Evolutionary conservation across 1,140 invertebrate species (phyloP).

Genomic region (Pararge aegeria): DNA sequence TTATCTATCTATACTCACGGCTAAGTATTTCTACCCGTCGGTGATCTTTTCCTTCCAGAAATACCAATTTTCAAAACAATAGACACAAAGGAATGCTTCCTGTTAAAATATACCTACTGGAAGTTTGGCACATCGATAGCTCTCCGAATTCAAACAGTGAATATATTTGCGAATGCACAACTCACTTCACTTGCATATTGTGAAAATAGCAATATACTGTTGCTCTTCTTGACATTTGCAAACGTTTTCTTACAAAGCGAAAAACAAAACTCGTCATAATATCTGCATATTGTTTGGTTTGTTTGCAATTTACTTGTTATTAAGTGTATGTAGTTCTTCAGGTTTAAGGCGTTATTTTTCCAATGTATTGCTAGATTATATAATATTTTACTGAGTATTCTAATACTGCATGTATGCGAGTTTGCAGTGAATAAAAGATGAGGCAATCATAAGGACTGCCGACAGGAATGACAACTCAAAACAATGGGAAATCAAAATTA

Average conservation of each 20-base stretch:
- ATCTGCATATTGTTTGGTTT: no score
- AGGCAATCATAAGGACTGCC: no score
- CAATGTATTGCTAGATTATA: no score
- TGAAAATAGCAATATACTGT: slow-evolving; percentile 3
- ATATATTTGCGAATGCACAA: slow-evolving; percentile 8
- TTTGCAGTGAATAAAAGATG: no score
- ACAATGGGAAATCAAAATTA: no score
- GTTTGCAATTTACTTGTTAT: no score
- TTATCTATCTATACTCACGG: no score
- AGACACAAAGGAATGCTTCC: background rate
- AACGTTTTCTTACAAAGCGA: background rate
- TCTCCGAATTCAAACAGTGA: background rate
- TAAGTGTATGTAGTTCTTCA: no score
- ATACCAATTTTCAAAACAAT: background rate
- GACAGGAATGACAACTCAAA: no score
- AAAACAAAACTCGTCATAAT: background rate
- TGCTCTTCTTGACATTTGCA: slow-evolving; percentile 1
- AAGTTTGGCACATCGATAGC: background rate
- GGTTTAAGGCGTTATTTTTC: no score
- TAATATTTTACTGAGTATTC: no score
- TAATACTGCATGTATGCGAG: no score
- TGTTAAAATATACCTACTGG: background rate
- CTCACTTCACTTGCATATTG: slow-evolving; percentile 5
- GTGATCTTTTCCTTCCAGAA: background rate
- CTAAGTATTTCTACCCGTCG: background rate